Percentiles rank a stretch among this genome's conserved stretches.
phyloP scores from a whole-genome alignment of 2,797 vertebrate genomes.

The Sorex maritimensis region DNA sequence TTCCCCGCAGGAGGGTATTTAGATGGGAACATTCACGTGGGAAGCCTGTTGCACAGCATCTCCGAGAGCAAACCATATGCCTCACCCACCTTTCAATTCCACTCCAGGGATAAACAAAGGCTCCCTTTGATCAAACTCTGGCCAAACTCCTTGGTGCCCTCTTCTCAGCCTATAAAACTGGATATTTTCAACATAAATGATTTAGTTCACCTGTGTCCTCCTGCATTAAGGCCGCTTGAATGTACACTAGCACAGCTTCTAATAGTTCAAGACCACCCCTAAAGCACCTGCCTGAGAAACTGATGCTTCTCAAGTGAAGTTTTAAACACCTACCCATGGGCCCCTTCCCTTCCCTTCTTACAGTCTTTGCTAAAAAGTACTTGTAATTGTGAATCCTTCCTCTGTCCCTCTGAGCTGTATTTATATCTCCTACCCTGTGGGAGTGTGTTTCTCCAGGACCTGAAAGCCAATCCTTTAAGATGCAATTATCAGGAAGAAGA shows the following conservation, averaged over 20 bases:
- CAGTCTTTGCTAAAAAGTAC: not conserved
- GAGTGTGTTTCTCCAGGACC: constrained; percentile 1
- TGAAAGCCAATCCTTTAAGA: constrained; percentile 34
- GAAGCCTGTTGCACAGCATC: no score
- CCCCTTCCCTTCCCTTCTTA: not conserved
- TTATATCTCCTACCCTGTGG: no score
- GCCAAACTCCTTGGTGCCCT: no score
- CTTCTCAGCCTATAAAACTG: not conserved
- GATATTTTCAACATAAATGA: not conserved
- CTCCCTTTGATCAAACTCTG: no score
- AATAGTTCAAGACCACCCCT: not conserved
- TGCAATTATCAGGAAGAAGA: not conserved
- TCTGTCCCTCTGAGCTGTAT: not conserved
- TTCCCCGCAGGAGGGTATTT: no score
- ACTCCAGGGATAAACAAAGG: no score
- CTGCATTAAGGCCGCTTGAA: not conserved
- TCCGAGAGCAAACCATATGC: no score
- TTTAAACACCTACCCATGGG: not conserved
- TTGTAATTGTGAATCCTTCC: not conserved
- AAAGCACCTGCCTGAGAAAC: not conserved
- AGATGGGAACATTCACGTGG: no score
- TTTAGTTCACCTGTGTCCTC: not conserved
- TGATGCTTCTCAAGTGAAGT: not conserved
- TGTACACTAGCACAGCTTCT: not conserved
- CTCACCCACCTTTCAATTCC: no score